Evolutionary conservation across 2,113 vertebrate genomes (phyloP), one percentile per base, ranked within the genome.

Genomic region (Lepus americanus): DNA sequence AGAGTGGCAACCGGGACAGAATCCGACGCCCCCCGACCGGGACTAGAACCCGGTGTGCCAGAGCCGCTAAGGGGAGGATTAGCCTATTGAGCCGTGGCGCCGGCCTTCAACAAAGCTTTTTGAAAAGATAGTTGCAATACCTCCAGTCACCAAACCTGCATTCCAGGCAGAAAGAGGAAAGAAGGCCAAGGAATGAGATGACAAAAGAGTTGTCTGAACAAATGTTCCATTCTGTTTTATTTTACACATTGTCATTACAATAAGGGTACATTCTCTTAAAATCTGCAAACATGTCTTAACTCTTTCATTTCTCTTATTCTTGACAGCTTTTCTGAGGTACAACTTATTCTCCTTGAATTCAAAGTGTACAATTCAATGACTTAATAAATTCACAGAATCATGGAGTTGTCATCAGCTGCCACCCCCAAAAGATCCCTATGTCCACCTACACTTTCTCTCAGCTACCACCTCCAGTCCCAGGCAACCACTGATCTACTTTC

Each of bases 291-390:
- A 76, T 49, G 3, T 70, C 51, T 86, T 70, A 67, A 80, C n/a
- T 86, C 20, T 66, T 79, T 83, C n/a, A n/a, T 64, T 89, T 96
- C 82, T 67, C 74, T 78, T 73, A 22, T 49, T 86, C 81, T 89
- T 93, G 29, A 87, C 29, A 90, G 12, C 3, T 90, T 94, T 89
- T 51, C 72, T 51, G 29, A 73, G 13, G 9, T 70, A 36, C 73
- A 78, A 83, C 1, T 44, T 73, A 78, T 10, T 36, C 64, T 5
- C 53, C 63, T 94, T 63, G 72, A 80, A 82, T 73, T 51, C 25
- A 66, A 84, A n/a, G 7, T 36, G 9, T 33, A 79, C 23, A n/a
- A 86, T 64, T 94, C 79, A 87, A 3, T n/a, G 16, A 31, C 14
- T 22, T 95, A 79, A 31, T 51, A 93, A 95, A 25, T 63, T 93